Evolutionary conservation across 2,797 vertebrate genomes (phyloP), one percentile per base, ranked within the genome.

Genomic region (Channa striata): DNA sequence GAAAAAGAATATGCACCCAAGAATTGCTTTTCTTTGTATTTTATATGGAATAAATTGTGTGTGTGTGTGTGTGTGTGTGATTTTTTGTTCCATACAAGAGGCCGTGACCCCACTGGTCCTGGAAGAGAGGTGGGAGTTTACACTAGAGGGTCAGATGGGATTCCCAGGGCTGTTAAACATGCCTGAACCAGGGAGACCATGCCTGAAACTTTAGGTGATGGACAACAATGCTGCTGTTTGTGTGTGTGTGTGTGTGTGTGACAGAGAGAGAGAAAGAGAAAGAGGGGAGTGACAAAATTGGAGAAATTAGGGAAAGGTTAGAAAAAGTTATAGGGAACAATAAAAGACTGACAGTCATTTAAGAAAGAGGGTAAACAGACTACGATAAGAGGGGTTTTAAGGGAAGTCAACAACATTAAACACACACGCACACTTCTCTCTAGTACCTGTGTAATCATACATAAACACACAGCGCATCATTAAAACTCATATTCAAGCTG

Each of bases 61-160:
- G 25, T 30, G 25, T 30, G 25, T 30, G 25, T 30, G 25, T 30
- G 25, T 30, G 25, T 30, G 25, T 30, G 25, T 30, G 25, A n/a
- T 43, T 43, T 44, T n/a, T 14, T 19, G n/a, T 44, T 3, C 14
- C 62, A 78, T 72, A 83, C 76, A 71, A 77, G 72, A 77, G 87
- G 91, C 89, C 75, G 12, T 17, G 39, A 89, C 81, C 85, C 84
- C 5, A 1, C 8, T 0, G 62, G 42, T 59, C 68, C 82, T 81
- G 53, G 63, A 50, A 67, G 72, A 74, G 74, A 85, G 67, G 83
- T 86, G 85, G 84, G 72, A 80, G 87, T 91, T 90, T 91, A 77
- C 90, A 76, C 7, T 74, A 56, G 60, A 80, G 70, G 82, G 68
- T 51, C 68, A 58, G 63, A 48, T 59, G 1, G 72, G 69, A 80